Percentiles rank a stretch among this genome's conserved stretches.
These are phyloP conservation scores for Onychostruthus taczanowskii DNA, from an alignment of 2,113 vertebrate genomes.

Conservation along the genomic window DNA sequence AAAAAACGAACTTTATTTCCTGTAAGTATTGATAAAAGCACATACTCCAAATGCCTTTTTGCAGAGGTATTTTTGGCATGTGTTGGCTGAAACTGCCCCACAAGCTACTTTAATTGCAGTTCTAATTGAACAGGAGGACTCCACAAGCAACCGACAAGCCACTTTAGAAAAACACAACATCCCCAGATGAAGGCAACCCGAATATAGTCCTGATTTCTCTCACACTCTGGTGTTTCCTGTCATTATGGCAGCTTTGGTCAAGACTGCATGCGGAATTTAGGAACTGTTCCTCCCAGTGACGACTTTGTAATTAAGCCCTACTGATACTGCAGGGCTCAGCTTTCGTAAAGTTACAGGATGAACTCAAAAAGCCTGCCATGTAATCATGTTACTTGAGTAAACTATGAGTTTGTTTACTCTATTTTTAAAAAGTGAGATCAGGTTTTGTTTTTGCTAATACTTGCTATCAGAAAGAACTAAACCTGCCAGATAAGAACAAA, in stretches of 20 bases:
- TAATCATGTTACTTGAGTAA: neutral
- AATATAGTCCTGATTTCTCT: neutral
- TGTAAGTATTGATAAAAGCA: neutral
- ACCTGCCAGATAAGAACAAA: neutral
- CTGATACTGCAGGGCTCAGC: neutral
- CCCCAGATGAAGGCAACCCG: neutral
- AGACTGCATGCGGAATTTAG: neutral
- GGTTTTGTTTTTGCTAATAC: slow-evolving; percentile 2
- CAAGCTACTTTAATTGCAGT: neutral
- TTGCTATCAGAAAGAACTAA: slow-evolving; percentile 6
- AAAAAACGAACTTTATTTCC: neutral
- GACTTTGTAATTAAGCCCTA: slow-evolving; percentile 2
- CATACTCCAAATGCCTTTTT: neutral
- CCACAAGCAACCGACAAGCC: neutral
- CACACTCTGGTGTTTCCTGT: neutral
- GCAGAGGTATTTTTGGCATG: neutral
- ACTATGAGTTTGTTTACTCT: neutral
- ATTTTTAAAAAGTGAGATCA: slow-evolving; percentile 38
- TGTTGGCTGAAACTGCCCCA: neutral
- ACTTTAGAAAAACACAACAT: neutral
- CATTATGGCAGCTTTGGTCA: neutral
- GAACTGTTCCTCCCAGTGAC: neutral
- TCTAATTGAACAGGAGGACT: neutral
- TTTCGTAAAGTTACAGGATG: slow-evolving; percentile 12
- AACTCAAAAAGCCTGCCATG: neutral